Evolutionary conservation across 2,113 vertebrate genomes (phyloP).

Genomic region (Alligator mississippiensis): DNA sequence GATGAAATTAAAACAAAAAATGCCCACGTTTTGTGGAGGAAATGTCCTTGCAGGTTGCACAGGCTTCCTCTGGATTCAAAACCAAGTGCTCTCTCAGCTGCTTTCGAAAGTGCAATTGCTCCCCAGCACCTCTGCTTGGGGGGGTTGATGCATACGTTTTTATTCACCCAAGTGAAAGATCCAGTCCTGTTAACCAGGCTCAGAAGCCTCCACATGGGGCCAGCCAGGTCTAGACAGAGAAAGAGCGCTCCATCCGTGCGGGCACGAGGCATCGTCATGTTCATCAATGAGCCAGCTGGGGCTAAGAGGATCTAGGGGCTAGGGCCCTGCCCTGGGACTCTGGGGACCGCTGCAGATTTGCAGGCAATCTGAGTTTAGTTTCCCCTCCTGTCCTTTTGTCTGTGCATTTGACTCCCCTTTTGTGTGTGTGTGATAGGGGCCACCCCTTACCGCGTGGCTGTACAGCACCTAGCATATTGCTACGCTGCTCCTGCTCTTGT

Average conservation of each 20-base stretch:
- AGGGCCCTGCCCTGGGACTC: not conserved
- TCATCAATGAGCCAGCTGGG: not conserved
- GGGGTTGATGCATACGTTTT: no score
- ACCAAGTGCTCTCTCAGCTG: no score
- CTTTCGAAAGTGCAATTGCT: no score
- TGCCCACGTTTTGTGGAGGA: no score
- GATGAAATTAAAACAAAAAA: no score
- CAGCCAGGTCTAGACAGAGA: not conserved
- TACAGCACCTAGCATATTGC: rapidly evolving
- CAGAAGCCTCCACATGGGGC: not conserved
- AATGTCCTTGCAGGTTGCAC: no score
- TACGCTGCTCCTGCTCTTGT: no score
- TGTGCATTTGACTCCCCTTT: rapidly evolving
- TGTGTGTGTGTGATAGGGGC: rapidly evolving
- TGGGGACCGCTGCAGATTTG: no score
- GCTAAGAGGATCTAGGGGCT: not conserved
- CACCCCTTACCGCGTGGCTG: not conserved
- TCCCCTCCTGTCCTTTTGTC: not conserved
- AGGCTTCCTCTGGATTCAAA: no score
- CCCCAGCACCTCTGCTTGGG: no score
- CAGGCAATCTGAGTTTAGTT: not conserved
- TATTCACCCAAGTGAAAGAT: no score
- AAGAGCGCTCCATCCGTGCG: not conserved
- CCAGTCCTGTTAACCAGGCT: no score
- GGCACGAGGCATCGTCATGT: not conserved